Evolutionary conservation across 2,797 vertebrate species (phyloP), one percentile per base, ranked within the genome.

Genomic region (Acrocephalus scirpaceus): DNA sequence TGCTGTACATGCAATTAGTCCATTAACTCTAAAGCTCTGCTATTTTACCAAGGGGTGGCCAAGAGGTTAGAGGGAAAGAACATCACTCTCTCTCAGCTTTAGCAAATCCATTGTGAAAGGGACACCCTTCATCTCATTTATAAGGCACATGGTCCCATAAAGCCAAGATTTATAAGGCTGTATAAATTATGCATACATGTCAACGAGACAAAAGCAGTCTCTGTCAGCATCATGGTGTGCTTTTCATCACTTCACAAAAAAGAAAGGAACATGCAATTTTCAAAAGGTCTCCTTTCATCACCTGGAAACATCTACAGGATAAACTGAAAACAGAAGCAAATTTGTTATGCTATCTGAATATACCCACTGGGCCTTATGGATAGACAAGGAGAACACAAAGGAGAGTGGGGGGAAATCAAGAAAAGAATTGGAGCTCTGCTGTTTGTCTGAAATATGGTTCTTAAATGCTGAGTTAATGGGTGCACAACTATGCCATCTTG

Each of bases 121-220:
- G 36, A 29, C 65, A 56, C 36, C 70, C 64, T 72, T 86, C 45
- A 44, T 72, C 78, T 88, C 62, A 10, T 71, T 86, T 92, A n/a
- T 94, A 94, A 93, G 92, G 90, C 64, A 95, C 54, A 34, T 4
- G 81, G 69, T 67, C 71, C 79, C 92, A 80, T 56, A 95, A 95
- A 95, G 44, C 47, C 70, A 88, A 88, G 88, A 84, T 96, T 97
- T 95, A 82, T 72, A 95, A 50, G 72, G 93, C 86, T 79, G 15
- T 74, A 89, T 96, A 96, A 96, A 95, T 95, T 94, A 96, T 54
- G 81, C 5, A 0, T 80, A 79, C 48, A 9, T 9, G 54, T 80
- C 83, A 88, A 58, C 0, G 4, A 92, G 81, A 93, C 90, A 95
- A 94, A 93, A 86, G 70, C 58, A n/a, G 71, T 19, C 74, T 88